Percentiles rank a stretch among this genome's conserved stretches.
Evolutionary conservation across 2,113 vertebrate genomes (phyloP).

Genomic region (Paradisaea rubra): DNA sequence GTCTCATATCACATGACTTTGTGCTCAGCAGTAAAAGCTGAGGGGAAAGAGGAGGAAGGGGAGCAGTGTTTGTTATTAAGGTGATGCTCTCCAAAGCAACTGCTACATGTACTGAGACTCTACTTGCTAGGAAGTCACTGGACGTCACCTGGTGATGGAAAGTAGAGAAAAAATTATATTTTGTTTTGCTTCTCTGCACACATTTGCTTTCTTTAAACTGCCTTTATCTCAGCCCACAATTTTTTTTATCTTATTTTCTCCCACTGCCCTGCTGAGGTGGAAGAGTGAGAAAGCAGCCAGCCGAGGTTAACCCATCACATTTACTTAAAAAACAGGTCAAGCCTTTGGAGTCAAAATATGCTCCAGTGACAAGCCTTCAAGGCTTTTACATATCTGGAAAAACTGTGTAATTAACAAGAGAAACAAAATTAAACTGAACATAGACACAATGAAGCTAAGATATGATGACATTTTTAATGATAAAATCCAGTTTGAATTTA

Average conservation of each 20-base stretch:
- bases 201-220: neutral
- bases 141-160: fast-evolving
- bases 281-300: neutral
- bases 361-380: neutral
- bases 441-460: neutral
- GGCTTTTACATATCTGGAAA: neutral
- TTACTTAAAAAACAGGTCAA: neutral
- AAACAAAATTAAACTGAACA: neutral
- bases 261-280: neutral
- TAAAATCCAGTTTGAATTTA: neutral
- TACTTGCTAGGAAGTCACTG: neutral
- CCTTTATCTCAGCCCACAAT: neutral
- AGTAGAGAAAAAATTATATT: neutral
- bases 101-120: fast-evolving
- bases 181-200: neutral
- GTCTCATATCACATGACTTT: neutral
- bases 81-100: fast-evolving
- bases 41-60: neutral
- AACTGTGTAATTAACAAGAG: neutral
- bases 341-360: neutral
- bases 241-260: neutral
- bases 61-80: fast-evolving
- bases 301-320: neutral
- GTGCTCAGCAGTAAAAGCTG: neutral
- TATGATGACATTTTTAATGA: neutral